A percentile compares a stretch with the other conserved stretches of the same genome.
phyloP scores from a whole-genome alignment of 2,797 vertebrate genomes.

The Hemibagrus guttatus region DNA sequence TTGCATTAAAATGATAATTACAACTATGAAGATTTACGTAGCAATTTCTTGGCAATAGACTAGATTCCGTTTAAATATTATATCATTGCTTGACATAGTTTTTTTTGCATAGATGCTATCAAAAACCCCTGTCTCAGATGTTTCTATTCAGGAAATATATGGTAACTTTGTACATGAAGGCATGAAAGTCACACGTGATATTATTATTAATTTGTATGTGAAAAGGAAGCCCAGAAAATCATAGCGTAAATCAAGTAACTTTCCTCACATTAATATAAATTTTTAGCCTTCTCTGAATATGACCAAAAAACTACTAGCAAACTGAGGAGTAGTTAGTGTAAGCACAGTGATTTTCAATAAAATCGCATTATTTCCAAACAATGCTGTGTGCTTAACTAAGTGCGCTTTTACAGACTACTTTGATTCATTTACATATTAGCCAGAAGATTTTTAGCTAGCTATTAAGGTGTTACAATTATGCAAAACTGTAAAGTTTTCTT shows the following conservation, averaged over 20 bases:
- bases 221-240: not conserved
- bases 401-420: not conserved
- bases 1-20: not conserved
- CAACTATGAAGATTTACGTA: not conserved
- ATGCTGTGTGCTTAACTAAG: not conserved
- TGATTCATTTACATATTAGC: not conserved
- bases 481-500: not conserved
- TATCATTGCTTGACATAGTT: no score
- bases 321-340: not conserved
- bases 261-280: no score
- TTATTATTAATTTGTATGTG: not conserved
- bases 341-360: not conserved
- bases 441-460: not conserved
- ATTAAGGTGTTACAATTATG: not conserved
- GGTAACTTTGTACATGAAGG: not conserved
- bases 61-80: no score
- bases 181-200: not conserved
- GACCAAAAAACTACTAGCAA: not conserved
- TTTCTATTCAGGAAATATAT: not conserved
- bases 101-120: not conserved
- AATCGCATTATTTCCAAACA: not conserved
- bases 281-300: no score
- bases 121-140: not conserved
- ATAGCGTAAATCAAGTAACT: not conserved
- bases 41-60: no score